phyloP scores from a whole-genome alignment of 2,113 vertebrate species.

The Raphicerus campestris region DNA sequence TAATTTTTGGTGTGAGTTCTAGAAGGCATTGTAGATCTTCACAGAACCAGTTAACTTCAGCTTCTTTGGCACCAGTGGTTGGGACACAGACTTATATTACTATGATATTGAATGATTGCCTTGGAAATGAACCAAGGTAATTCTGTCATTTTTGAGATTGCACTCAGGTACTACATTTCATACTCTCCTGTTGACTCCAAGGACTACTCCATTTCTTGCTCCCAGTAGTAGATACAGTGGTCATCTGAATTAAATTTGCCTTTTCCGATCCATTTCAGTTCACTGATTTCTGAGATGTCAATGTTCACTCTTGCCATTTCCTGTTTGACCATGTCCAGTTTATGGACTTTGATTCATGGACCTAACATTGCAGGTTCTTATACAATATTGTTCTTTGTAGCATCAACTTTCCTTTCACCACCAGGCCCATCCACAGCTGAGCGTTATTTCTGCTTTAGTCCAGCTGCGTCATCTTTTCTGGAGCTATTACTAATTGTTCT shows the following conservation, averaged over 20 bases:
- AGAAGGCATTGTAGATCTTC: neutral
- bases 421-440: neutral
- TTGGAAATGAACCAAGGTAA: neutral
- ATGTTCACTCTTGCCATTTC: neutral
- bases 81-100: neutral
- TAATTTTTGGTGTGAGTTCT: neutral
- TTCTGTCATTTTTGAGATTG: neutral
- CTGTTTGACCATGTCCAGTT: neutral
- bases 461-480: neutral
- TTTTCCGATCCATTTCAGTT: neutral
- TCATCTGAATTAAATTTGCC: neutral
- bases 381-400: neutral
- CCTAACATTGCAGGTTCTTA: neutral
- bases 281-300: neutral
- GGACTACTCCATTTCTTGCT: neutral
- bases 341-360: neutral
- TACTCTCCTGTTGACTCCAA: neutral
- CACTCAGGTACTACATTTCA: neutral
- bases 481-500: neutral
- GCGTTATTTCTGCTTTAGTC: neutral
- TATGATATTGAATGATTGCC: neutral
- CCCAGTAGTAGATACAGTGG: neutral
- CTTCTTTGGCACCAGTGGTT: neutral
- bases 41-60: neutral
- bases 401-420: neutral